Conservation (phyloP, 2,797 vertebrate genomes). For the Megalops cyprinoides region DNA sequence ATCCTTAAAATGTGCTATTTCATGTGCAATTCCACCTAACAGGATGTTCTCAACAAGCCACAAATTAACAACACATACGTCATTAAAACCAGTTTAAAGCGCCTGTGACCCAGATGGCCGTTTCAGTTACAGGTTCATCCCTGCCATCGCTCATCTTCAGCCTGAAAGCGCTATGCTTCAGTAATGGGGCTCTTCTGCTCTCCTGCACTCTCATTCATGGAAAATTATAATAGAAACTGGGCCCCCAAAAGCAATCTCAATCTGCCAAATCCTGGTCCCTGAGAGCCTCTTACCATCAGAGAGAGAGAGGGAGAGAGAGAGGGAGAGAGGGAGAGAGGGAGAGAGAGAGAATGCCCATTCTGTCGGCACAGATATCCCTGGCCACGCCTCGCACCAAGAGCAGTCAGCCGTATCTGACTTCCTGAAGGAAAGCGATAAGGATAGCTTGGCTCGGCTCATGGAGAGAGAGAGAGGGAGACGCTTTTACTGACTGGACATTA, state of each 20-base stretch:
- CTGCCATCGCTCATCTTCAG: neutral
- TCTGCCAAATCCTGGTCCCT: conserved; percentile 3
- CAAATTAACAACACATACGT: neutral
- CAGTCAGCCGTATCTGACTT: conserved; percentile 1
- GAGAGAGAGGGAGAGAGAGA: too few species aligned
- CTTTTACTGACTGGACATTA: conserved; percentile 1
- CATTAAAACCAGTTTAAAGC: neutral
- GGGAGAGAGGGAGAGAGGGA: too few species aligned
- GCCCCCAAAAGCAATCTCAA: conserved; percentile 5
- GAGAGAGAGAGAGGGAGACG: neutral
- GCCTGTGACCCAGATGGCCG: neutral
- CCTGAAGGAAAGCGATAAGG: conserved; percentile 12
- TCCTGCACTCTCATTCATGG: neutral
- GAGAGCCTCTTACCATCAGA: neutral
- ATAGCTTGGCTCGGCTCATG: conserved; percentile 4
- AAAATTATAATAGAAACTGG: neutral
- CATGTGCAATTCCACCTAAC: neutral
- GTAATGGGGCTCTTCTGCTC: neutral
- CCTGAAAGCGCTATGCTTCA: neutral
- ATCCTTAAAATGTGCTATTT: neutral
- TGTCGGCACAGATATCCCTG: neutral
- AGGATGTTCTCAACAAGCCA: neutral
- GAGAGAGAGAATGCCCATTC: too few species aligned
- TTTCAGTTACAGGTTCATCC: neutral
- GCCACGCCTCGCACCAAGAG: neutral